These are phyloP conservation scores for Proteles cristata DNA, from an alignment of 2,113 vertebrate genomes.

Conservation along the genomic window DNA sequence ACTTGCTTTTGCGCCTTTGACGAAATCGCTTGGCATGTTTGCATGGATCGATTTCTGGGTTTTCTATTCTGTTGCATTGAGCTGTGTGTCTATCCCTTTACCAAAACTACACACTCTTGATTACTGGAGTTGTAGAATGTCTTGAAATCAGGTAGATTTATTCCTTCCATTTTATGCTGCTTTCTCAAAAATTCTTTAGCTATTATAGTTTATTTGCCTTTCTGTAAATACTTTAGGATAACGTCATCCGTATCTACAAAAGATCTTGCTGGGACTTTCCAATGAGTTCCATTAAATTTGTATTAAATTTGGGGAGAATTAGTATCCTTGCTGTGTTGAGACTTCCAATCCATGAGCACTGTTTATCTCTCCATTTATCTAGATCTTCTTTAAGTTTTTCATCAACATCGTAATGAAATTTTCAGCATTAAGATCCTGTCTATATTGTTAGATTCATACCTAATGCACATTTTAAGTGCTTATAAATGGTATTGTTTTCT, in stretches of 20 bases:
- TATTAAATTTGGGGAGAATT: not conserved
- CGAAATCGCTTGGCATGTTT: too few species aligned
- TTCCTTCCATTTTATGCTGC: not conserved
- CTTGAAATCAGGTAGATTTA: not conserved
- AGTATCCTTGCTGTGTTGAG: not conserved
- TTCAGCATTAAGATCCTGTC: not conserved
- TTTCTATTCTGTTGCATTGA: not conserved
- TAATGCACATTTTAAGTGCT: not conserved
- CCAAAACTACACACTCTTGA: not conserved
- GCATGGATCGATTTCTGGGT: not conserved
- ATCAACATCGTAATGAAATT: not conserved
- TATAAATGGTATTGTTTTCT: not conserved
- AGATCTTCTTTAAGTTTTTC: not conserved
- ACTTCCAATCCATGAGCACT: not conserved
- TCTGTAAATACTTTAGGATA: not conserved
- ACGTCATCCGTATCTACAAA: not conserved
- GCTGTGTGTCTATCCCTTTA: not conserved
- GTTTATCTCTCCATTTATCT: not conserved
- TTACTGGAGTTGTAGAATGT: not conserved
- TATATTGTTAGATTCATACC: not conserved
- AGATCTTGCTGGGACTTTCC: not conserved
- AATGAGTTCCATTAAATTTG: not conserved
- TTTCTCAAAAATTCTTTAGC: not conserved
- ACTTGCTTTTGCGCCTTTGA: not conserved
- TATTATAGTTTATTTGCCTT: not conserved